phyloP scores from a whole-genome alignment of 1,140 invertebrate genomes.

The Trichoplusia ni region DNA sequence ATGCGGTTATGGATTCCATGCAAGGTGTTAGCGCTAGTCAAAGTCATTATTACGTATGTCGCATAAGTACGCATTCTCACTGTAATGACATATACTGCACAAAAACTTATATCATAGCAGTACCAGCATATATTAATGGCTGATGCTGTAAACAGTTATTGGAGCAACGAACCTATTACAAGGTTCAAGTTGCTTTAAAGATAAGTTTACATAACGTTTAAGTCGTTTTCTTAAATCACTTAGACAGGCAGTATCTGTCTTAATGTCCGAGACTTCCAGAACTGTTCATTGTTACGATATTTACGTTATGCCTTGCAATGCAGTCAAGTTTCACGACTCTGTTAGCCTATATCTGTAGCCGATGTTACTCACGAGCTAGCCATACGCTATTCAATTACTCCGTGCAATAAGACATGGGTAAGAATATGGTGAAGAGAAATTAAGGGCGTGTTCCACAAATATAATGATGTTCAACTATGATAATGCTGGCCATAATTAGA shows the following conservation, averaged over 20 bases:
- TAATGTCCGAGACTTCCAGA: no score
- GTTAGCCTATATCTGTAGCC: constrained; percentile 15
- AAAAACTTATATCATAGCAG: no score
- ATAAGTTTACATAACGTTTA: no score
- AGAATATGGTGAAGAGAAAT: constrained; percentile 22
- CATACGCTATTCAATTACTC: constrained; percentile 38
- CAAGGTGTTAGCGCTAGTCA: no score
- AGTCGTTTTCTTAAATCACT: constrained; percentile 6
- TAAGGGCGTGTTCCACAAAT: constrained; percentile 30
- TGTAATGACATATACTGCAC: no score
- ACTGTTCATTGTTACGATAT: constrained; percentile 4
- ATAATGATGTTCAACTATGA: constrained; percentile 32
- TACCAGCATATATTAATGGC: no score
- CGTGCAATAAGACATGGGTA: constrained; percentile 33
- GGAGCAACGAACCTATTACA: no score
- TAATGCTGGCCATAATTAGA: constrained; percentile 16
- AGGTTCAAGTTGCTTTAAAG: no score
- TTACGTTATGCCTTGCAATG: constrained; percentile 7
- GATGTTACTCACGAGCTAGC: constrained; percentile 31
- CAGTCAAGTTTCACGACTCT: constrained; percentile 17
- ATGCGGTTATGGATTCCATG: no score
- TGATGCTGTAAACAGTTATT: no score
- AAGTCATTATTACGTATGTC: no score
- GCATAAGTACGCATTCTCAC: no score
- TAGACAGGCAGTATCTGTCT: background rate